Evolutionary conservation across 1,140 invertebrate genomes (phyloP).

Genomic region (Neotoxoptera formosana): DNA sequence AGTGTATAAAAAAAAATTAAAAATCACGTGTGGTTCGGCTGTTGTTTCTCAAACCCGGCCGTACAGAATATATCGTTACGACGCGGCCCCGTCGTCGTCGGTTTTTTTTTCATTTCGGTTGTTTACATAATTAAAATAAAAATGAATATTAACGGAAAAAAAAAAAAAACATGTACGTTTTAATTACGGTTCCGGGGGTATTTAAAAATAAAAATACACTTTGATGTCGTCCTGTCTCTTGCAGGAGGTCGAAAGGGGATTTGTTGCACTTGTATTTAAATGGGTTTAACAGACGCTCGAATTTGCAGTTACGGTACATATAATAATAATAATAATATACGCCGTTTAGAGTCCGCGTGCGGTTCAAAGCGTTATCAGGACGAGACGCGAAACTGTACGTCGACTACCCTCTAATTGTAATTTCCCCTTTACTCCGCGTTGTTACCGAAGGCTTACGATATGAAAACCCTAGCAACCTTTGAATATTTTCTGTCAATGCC

Average conservation of each 20-base stretch:
- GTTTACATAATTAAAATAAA: constrained; percentile 42
- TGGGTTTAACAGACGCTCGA: constrained; percentile 37
- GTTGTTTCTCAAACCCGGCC: not conserved
- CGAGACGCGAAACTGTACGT: constrained; percentile 8
- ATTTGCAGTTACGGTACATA: not conserved
- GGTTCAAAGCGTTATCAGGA: constrained; percentile 45
- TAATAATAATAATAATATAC: too few species aligned
- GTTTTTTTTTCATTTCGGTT: not conserved
- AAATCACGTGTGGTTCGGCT: not conserved
- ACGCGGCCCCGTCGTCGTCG: not conserved
- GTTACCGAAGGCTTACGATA: not conserved
- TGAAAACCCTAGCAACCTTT: constrained; percentile 40
- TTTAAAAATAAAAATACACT: constrained; percentile 30
- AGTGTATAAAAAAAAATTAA: not conserved
- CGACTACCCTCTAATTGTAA: not conserved
- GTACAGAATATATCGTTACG: not conserved
- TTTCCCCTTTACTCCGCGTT: not conserved
- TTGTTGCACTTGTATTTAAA: constrained; percentile 54
- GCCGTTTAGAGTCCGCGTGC: constrained; percentile 4
- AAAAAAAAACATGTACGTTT: not conserved
- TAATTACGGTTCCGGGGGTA: constrained; percentile 37
- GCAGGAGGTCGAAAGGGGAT: constrained; percentile 25
- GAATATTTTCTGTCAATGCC: constrained; percentile 26
- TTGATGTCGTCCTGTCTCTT: constrained; percentile 42
- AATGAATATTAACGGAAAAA: not conserved